Evolutionary conservation across 2,888 invertebrate genomes (phyloP).

Genomic region (Therioaphis trifolii): DNA sequence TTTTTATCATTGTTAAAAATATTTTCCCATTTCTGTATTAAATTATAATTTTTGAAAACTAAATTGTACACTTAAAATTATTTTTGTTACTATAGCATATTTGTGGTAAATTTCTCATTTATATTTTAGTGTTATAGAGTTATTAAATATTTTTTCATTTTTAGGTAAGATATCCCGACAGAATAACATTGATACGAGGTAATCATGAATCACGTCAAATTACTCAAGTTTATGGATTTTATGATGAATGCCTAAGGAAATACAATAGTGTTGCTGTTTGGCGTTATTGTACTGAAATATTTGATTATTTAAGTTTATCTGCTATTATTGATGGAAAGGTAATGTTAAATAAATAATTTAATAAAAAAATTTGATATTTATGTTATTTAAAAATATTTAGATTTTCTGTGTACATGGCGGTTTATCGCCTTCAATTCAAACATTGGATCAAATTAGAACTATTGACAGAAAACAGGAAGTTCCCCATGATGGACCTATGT

Average conservation of each 20-base stretch:
- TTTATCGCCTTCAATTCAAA: slow-evolving; percentile 97
- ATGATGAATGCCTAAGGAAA: slow-evolving; percentile 98
- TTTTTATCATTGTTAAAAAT: too few species aligned
- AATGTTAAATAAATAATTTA: slow-evolving; percentile 64
- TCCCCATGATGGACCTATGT: slow-evolving; percentile 99
- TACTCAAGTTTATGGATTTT: slow-evolving; percentile 99
- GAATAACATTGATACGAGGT: slow-evolving; percentile 97
- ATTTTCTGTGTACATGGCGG: slow-evolving; percentile 99
- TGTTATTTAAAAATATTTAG: slow-evolving; percentile 67
- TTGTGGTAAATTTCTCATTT: too few species aligned
- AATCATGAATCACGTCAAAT: slow-evolving; percentile 99
- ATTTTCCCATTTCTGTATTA: too few species aligned
- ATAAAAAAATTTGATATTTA: background rate
- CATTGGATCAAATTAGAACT: slow-evolving; percentile 96
- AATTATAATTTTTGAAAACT: too few species aligned
- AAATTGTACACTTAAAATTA: too few species aligned
- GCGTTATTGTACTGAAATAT: slow-evolving; percentile 99
- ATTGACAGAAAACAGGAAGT: slow-evolving; percentile 99
- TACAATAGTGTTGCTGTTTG: slow-evolving; percentile 99
- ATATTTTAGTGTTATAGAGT: background rate
- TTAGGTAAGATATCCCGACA: slow-evolving; percentile 96
- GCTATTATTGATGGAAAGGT: slow-evolving; percentile 96
- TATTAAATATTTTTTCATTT: too few species aligned
- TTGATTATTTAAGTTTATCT: slow-evolving; percentile 95
- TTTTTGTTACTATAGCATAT: too few species aligned